Evolutionary conservation across 2,888 invertebrate genomes (phyloP).

Genomic region (Argynnis bischoffii): DNA sequence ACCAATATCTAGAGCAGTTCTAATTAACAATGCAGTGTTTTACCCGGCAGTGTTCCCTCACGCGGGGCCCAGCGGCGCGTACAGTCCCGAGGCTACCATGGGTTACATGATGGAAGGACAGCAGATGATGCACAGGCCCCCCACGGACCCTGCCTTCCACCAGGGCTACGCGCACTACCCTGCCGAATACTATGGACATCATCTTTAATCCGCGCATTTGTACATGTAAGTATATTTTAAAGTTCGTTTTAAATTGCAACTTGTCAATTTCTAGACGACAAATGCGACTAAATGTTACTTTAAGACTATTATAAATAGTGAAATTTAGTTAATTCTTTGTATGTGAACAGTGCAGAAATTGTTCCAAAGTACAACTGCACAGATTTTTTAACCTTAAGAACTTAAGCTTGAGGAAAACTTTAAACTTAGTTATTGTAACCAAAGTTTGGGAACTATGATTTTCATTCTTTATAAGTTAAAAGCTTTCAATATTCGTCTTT

Average conservation of each 20-base stretch:
- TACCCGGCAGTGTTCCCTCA: constrained; percentile 92
- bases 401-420: too few relatives aligned
- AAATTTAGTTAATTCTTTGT: too few relatives aligned
- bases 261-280: too few relatives aligned
- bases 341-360: too few relatives aligned
- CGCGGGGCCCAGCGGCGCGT: constrained; percentile 96
- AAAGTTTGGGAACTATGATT: too few relatives aligned
- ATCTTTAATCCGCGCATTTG: constrained; percentile 87
- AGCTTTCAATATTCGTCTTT: too few relatives aligned
- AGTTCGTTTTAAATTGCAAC: not conserved
- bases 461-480: too few relatives aligned
- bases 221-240: constrained; percentile 68
- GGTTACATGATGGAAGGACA: constrained; percentile 99
- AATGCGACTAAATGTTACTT: too few relatives aligned
- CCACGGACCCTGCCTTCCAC: constrained; percentile 96
- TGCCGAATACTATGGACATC: constrained; percentile 96
- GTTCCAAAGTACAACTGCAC: too few relatives aligned
- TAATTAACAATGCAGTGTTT: constrained; percentile 78
- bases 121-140: constrained; percentile 98
- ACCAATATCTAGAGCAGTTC: constrained; percentile 52
- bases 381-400: too few relatives aligned
- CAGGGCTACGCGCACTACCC: constrained; percentile 95
- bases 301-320: too few relatives aligned
- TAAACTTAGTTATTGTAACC: too few relatives aligned
- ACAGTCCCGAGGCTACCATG: constrained; percentile 97